These are phyloP conservation scores for Porites divaricata DNA, from an alignment of 92 coral and sea anemone species.

Conservation along the genomic window DNA sequence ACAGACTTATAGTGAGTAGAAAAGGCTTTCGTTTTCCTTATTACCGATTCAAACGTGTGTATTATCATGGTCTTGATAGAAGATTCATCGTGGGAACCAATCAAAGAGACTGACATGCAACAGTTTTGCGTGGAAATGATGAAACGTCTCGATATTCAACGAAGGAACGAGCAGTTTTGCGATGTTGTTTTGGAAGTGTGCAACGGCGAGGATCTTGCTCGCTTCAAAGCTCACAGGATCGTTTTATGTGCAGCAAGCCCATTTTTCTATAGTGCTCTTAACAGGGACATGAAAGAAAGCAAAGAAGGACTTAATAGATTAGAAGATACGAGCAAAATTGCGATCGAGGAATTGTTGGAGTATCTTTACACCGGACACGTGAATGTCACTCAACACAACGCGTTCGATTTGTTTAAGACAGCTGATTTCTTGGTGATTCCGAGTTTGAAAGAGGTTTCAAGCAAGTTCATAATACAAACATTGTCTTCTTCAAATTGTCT, in stretches of 20 bases:
- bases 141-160: constrained; percentile 7
- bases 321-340: constrained; percentile 36
- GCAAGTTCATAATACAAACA: not conserved
- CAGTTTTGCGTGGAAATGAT: not conserved
- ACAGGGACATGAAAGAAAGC: constrained; percentile 45
- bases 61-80: too few relatives aligned
- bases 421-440: not conserved
- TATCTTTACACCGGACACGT: constrained; percentile 24
- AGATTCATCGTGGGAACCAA: too few relatives aligned
- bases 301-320: constrained; percentile 35
- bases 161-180: constrained; percentile 9
- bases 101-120: too few relatives aligned
- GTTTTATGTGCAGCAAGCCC: constrained; percentile 78
- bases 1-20: not conserved
- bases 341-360: constrained; percentile 26
- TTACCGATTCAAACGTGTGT: not conserved
- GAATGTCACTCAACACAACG: not conserved
- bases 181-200: constrained; percentile 47
- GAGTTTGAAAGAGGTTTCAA: not conserved
- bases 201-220: constrained; percentile 16
- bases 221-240: constrained; percentile 61
- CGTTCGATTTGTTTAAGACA: not conserved
- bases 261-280: constrained; percentile 48
- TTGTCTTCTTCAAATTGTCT: not conserved
- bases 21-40: too few relatives aligned